A percentile compares a stretch with the other conserved stretches of the same genome.
Evolutionary conservation across 2,113 vertebrate species (phyloP).

Genomic region (Sterna hirundo): DNA sequence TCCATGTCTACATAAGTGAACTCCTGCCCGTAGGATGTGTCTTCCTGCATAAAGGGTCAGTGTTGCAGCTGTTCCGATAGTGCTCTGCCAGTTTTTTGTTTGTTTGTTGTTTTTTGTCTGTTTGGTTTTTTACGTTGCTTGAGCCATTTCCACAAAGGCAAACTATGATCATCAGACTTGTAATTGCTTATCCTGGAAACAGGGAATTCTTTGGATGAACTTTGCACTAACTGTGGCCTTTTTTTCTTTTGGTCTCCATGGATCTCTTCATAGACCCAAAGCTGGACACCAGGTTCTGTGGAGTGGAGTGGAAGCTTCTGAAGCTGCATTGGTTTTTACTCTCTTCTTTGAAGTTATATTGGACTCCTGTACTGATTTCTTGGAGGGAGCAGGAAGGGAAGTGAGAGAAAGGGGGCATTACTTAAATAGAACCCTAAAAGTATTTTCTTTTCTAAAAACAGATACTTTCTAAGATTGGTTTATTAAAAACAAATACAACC

Average conservation of each 20-base stretch:
- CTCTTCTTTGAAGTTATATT: not conserved
- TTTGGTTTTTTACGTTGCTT: not conserved
- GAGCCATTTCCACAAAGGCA: not conserved
- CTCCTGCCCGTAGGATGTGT: not conserved
- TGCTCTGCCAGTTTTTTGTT: not conserved
- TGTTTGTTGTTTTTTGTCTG: not conserved
- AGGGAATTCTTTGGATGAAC: not conserved
- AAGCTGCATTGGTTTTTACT: not conserved
- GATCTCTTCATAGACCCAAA: not conserved
- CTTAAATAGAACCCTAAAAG: not conserved
- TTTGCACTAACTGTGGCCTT: not conserved
- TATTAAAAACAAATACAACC: slow-evolving; percentile 18
- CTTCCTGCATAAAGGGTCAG: not conserved
- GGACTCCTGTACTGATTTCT: not conserved
- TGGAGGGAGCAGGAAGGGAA: not conserved
- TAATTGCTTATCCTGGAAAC: not conserved
- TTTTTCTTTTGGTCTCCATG: not conserved
- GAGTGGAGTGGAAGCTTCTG: not conserved
- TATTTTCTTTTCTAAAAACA: not conserved
- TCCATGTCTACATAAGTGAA: not conserved
- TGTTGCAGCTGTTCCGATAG: not conserved
- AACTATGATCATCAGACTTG: not conserved
- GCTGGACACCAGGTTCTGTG: not conserved
- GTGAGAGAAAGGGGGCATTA: not conserved
- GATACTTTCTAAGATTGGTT: not conserved